Conservation (phyloP, 1,140 invertebrate genomes). For the Drosophila ananassae region DNA sequence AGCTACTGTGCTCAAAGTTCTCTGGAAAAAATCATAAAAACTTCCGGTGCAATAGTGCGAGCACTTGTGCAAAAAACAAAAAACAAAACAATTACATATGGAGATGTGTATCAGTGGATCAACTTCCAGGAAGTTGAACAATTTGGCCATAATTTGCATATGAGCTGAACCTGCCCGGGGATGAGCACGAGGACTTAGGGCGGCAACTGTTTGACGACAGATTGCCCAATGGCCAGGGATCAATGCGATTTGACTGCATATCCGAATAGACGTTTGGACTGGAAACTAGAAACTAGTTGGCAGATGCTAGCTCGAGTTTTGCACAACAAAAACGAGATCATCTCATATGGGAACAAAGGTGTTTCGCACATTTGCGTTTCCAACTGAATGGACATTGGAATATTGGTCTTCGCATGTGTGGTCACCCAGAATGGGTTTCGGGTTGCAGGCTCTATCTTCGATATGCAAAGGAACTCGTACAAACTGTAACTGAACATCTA, state of each 20-base stretch:
- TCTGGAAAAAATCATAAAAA: conserved; percentile 68
- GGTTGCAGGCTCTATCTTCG: conserved; percentile 28
- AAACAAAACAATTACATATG: conserved; percentile 12
- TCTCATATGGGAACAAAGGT: conserved; percentile 69
- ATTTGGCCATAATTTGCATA: conserved; percentile 79
- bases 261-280: not conserved
- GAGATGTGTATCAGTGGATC: conserved; percentile 19
- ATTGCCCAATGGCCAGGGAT: conserved; percentile 77
- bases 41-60: conserved; percentile 39
- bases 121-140: conserved; percentile 75
- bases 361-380: conserved; percentile 76
- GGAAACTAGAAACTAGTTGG: conserved; percentile 38
- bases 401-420: conserved; percentile 44
- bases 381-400: conserved; percentile 59
- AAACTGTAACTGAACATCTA: conserved; percentile 68
- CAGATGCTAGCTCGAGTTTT: conserved; percentile 46
- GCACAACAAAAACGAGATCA: conserved; percentile 73
- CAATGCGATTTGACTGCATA: conserved; percentile 44
- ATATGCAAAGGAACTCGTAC: conserved; percentile 17
- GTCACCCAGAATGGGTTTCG: conserved; percentile 27
- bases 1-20: conserved; percentile 67
- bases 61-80: conserved; percentile 57
- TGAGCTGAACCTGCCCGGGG: conserved; percentile 31
- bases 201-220: conserved; percentile 81
- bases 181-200: conserved; percentile 54